Percentiles rank a stretch among this genome's conserved stretches.
Conservation (phyloP, 2,797 vertebrate species). For the Chloroceryle amazona region DNA sequence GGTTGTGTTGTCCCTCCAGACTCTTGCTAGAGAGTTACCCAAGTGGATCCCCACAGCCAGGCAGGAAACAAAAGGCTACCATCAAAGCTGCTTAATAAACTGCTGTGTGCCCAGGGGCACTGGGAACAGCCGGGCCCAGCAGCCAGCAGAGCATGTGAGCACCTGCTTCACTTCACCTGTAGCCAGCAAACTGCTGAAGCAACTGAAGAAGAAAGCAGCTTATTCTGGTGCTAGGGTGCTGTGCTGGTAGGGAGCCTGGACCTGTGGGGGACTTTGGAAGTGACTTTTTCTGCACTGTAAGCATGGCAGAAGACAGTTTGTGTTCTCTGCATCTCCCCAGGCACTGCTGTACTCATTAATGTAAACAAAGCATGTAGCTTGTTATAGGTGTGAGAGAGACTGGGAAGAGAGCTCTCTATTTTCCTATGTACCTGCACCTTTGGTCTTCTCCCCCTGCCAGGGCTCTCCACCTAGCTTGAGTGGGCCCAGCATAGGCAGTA, state of each 20-base stretch:
- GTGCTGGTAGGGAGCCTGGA: background rate
- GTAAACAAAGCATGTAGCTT: accelerated
- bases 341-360: background rate
- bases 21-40: background rate
- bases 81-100: background rate
- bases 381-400: accelerated
- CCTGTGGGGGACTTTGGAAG: background rate
- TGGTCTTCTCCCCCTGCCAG: background rate
- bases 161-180: accelerated
- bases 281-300: accelerated
- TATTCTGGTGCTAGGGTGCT: background rate
- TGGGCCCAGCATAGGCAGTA: background rate
- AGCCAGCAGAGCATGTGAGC: accelerated
- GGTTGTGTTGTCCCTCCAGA: background rate
- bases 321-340: background rate
- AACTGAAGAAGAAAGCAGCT: accelerated
- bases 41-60: background rate
- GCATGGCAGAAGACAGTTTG: background rate
- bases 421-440: accelerated
- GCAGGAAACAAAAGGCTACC: background rate
- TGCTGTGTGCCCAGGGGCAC: accelerated
- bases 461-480: background rate
- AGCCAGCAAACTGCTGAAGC: background rate
- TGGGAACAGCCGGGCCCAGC: background rate
- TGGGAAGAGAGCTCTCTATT: background rate